Percentiles rank a stretch among this genome's conserved stretches.
phyloP scores from a whole-genome alignment of 1,140 invertebrate genomes.

The Drosophila seguyi region DNA sequence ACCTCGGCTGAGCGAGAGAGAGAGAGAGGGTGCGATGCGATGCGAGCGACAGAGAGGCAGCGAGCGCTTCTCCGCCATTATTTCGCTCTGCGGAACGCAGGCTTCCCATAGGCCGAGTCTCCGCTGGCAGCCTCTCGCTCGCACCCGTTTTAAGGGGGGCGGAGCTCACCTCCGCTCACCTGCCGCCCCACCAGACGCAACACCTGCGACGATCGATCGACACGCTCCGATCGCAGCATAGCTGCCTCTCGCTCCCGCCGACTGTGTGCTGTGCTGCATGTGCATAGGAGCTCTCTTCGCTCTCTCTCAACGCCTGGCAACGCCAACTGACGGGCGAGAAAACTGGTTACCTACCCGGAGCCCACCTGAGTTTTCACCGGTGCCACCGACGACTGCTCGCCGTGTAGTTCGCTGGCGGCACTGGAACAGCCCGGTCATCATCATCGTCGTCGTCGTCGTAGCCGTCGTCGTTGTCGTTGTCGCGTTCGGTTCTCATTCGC shows the following conservation, averaged over 20 bases:
- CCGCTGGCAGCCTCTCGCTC: conserved; percentile 20
- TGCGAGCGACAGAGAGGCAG: conserved; percentile 10
- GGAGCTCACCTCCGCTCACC: conserved; percentile 65
- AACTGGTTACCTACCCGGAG: conserved; percentile 49
- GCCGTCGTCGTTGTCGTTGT: conserved; percentile 47
- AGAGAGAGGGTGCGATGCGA: conserved; percentile 7
- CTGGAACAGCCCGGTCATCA: conserved; percentile 74
- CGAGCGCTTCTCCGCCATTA: conserved; percentile 64
- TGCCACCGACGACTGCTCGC: conserved; percentile 49
- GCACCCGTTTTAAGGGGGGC: conserved; percentile 41
- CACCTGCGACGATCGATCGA: conserved; percentile 72
- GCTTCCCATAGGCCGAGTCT: conserved; percentile 47
- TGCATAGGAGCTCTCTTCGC: conserved; percentile 5
- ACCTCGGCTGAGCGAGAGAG: conserved; percentile 29
- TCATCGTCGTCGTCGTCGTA: conserved; percentile 50
- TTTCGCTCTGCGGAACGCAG: conserved; percentile 39
- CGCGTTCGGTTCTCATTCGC: conserved; percentile 52
- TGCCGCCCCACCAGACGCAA: conserved; percentile 50
- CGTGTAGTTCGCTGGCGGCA: conserved; percentile 77
- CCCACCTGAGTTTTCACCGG: conserved; percentile 77
- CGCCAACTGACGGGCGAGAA: conserved; percentile 20
- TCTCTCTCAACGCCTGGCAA: conserved; percentile 6
- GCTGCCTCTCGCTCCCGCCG: conserved; percentile 62
- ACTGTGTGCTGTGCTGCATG: not conserved
- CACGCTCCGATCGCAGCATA: conserved; percentile 60